Percentiles rank a stretch among this genome's conserved stretches.
Conservation (phyloP, 2,113 vertebrate species). For the Antechinus flavipes region DNA sequence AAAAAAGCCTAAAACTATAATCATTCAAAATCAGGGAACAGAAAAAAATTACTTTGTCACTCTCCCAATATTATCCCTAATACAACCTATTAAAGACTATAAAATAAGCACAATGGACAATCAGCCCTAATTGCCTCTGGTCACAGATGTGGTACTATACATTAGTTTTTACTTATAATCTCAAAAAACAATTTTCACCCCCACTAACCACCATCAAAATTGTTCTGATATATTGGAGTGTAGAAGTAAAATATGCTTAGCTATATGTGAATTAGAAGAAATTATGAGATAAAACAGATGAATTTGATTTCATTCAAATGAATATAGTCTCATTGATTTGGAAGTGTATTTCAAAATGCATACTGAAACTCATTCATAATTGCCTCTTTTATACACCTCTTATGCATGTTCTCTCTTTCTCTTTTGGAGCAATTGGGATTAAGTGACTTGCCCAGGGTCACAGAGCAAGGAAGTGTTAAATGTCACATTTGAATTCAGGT, state of each 20-base stretch:
- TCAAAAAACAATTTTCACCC: neutral
- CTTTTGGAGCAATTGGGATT: too few species aligned
- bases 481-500: too few species aligned
- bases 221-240: neutral
- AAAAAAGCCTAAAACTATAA: neutral
- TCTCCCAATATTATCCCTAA: neutral
- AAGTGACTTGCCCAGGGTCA: too few species aligned
- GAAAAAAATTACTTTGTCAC: neutral
- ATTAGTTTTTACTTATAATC: neutral
- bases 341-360: neutral
- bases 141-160: neutral
- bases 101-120: neutral
- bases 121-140: neutral
- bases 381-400: neutral
- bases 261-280: neutral
- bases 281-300: neutral
- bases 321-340: neutral
- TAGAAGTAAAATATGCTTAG: neutral
- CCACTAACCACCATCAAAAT: neutral
- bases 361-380: neutral
- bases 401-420: neutral
- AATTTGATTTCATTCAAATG: neutral
- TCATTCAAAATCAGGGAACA: neutral
- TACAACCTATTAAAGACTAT: neutral
- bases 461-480: too few species aligned